Base-by-base conservation (phyloP, 2,797 vertebrate genomes). In the Anas bahamensis region DNA sequence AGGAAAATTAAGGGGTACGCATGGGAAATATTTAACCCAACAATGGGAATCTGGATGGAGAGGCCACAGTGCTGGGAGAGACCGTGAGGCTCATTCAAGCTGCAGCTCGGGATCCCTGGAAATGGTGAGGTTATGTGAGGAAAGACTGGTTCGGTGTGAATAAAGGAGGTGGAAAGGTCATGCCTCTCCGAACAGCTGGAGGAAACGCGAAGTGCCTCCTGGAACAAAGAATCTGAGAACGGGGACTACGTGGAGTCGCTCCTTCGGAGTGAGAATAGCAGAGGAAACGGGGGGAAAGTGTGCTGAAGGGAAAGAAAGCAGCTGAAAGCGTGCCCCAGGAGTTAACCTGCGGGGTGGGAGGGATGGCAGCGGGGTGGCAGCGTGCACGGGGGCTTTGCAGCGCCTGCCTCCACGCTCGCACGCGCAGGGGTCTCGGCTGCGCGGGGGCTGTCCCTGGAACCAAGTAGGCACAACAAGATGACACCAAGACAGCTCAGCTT, bases 201-300 rank as follows among this genome's bases (percentile, higher is more conserved):
- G 89, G 74, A 93, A 90, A 87, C 10, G 57, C 28, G 75, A 74
- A 81, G 88, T 66, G 83, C 68, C 84, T 94, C 42, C 63, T 69
- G 84, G 78, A 95, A 95, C 95, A 95, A 94, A 95, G 96, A 23
- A 75, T 55, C 55, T 69, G 84, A 87, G 63, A 75, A 37, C 10
- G 16, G 64, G 75, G 70, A 6, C 94, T 33, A 0, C 5, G 13
- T 26, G 73, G 76, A 87, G 73, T 50, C 64, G 7, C 46, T 59
- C 17, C 85, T 85, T 81, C 84, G 69, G 41, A 80, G 87, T 76
- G 77, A 70, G 76, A 91, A 82, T 13, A 86, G 92, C 41, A 83
- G 88, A 33, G 86, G 89, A 68, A 87, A 69, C 3, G 48, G 79
- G 73, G 90, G 86, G 26, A 57, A 80, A 80, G 83, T 37, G 23